Base-by-base conservation (phyloP, 2,888 invertebrate species). In the Pegoplata infirma region DNA sequence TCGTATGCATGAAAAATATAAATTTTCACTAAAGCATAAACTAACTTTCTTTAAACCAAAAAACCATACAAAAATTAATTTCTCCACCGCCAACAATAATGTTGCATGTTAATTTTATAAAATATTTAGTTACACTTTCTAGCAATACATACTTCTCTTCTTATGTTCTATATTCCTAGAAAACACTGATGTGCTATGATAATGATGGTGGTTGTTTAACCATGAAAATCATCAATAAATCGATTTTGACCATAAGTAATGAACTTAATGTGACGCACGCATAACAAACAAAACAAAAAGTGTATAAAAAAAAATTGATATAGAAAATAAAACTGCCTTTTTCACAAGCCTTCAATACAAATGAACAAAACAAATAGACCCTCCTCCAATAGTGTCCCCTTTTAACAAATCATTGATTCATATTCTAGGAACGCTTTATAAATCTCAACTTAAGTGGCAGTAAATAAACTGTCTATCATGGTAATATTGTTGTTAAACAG, bases 201-300 rank as follows among this genome's bases (percentile, higher is more conserved):
- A n/a, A n/a, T 32, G 32, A 12, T 47, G 53, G 7, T 63, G 21
- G 56, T 69, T 66, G 14, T 28, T 71, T 72, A 75, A 58, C 75
- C 75, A 79, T 67, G 56, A 79, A 79, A 67, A 61, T 44, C 25
- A 58, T 58, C 74, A 71, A 75, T 79, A 66, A 79, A 79, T 79
- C 79, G 75, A 79, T 73, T 66, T 59, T 44, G 40, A 28, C 28
- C 28, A 51, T n/a, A 17, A 28, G 53, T 55, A 55, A 32, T 61
- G 47, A 32, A 47, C 49, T 19, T 61, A 12, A 19, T 23, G 61
- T 61, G 40, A 55, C 66, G 40, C 25, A 66, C 23, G 53, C 23
- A 16, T 44, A 40, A 51, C 21, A 51, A n/a, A 23, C 4, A 49
- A 46, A 12, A 49, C 12, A 49, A 21, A 10, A 49, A 5, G 6